Base-by-base conservation (phyloP, 2,888 invertebrate species). In the Pyrocoelia pectoralis region DNA sequence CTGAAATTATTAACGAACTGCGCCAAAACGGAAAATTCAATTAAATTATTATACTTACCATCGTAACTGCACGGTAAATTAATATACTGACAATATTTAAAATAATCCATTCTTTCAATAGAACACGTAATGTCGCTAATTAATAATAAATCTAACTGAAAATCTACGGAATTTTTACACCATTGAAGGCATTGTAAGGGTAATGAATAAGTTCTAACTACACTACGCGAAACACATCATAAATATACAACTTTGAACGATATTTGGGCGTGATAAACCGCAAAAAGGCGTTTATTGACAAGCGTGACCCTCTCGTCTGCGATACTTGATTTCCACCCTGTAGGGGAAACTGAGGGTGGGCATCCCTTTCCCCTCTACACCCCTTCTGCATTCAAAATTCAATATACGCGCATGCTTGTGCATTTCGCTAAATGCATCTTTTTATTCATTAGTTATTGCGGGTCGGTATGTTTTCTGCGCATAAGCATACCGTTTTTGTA, bases 261-360 rank as follows among this genome's bases (percentile, higher is more conserved):
- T 69, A 69, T 73, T 70, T 71, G 74, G 73, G 73, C 73, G 75
- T 73, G 73, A 72, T 73, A 73, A 70, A 72, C 72, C 74, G 74
- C 78, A 77, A 79, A 79, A 77, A 77, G 76, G 77, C 77, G 77
- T 77, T 78, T 79, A 79, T 79, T 77, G 79, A 79, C 79, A 76
- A 76, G 76, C 77, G 75, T 73, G 72, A 72, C 72, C 70, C 70
- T 70, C 72, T 67, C 70, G 68, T 67, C 63, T 67, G 71, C 74
- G 74, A 74, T 73, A 69, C 73, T 74, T 72, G 71, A 75, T 71
- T 70, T 67, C 63, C 68, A 71, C 72, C 84, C 79, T 46, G 41
- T 24, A 61, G 65, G 65, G 61, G 24, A 58, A 24, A 61, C 40
- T 28, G 61, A 43, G 65, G 61, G 61, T 55, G 57, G 58, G 15